Evolutionary conservation across 2,888 invertebrate genomes (phyloP).

Genomic region (Pollenia angustigena): DNA sequence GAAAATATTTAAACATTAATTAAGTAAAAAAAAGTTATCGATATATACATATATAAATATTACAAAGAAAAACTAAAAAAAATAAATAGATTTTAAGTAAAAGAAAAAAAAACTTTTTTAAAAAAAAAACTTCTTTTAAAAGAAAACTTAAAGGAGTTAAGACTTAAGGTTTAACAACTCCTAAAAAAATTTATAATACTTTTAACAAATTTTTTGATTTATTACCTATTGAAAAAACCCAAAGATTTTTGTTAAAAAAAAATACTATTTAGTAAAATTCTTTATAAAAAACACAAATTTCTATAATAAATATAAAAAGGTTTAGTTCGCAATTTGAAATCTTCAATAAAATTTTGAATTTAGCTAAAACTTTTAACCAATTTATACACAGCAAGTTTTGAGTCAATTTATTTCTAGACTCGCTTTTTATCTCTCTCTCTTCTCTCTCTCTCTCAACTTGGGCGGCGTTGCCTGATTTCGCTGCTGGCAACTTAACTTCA

Average conservation of each 20-base stretch:
- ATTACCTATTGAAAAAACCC: slow-evolving; percentile 53
- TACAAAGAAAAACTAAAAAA: slow-evolving; percentile 37
- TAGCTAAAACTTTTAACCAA: no score
- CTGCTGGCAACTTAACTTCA: no score
- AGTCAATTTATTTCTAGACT: no score
- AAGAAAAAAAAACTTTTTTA: slow-evolving; percentile 33
- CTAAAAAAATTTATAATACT: slow-evolving; percentile 31
- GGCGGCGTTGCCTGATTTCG: no score
- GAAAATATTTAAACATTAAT: slow-evolving; percentile 70
- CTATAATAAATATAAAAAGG: neutral
- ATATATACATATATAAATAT: slow-evolving; percentile 21
- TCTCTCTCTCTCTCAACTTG: no score
- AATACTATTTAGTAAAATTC: slow-evolving; percentile 72
- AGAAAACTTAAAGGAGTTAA: slow-evolving; percentile 23
- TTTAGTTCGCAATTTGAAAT: neutral
- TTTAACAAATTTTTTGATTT: slow-evolving; percentile 44
- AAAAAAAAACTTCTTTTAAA: slow-evolving; percentile 37
- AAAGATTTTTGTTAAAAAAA: slow-evolving; percentile 68
- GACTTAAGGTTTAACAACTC: slow-evolving; percentile 29
- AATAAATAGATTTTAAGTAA: slow-evolving; percentile 41
- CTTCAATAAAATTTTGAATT: no score
- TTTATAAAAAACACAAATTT: slow-evolving; percentile 25
- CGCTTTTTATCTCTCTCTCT: no score
- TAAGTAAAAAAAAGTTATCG: slow-evolving; percentile 58
- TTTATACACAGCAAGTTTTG: no score